Base-by-base conservation (phyloP, 2,797 vertebrate species). In the Neosilurus mollespiculum region DNA sequence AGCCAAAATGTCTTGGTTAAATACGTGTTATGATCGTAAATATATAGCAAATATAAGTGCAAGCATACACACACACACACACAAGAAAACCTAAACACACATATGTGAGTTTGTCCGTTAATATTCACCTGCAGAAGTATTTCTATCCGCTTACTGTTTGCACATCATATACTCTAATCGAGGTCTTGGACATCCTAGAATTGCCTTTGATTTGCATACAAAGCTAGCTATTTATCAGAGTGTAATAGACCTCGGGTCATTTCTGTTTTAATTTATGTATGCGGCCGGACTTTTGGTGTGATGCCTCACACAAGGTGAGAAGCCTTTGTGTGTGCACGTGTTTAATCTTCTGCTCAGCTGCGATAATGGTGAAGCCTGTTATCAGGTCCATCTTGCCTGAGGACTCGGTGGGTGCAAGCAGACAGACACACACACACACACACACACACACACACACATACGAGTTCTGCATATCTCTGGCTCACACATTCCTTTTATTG, bases 391-490 rank as follows among this genome's bases (percentile, higher is more conserved):
- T 94, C 93, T 84, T 89, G 92, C 93, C 91, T 93, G 92, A 92
- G 92, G 93, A 92, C 91, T 90, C 90, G 90, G 92, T 86, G 88
- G 89, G 89, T 90, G 89, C 87, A 90, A 89, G 85, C 59, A 79
- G 66, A 81, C 80, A 73, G 90, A 89, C 87, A 90, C 89, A 86
- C 59, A 79, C 76, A 81, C 80, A 73, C 58, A 43, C 71, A 72
- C 37, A 14, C 37, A 49, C 70, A 72, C 51, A 54, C 72, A 65
- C 70, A 53, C 80, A 79, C 66, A 59, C 67, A 66, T 34, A 66
- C 30, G 20, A 53, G 87, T 91, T 94, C 93, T 94, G 91, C 94
- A 94, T 95, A 93, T 94, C 94, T 93, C 93, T 89, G 94, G 93
- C 93, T 94, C 93, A 94, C 94, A 94, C 89, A 91, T 93, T 92